These are phyloP conservation scores for Glandiceps talaboti DNA, from an alignment of 53 echinoderm and acorn worm genomes.

Conservation along the genomic window DNA sequence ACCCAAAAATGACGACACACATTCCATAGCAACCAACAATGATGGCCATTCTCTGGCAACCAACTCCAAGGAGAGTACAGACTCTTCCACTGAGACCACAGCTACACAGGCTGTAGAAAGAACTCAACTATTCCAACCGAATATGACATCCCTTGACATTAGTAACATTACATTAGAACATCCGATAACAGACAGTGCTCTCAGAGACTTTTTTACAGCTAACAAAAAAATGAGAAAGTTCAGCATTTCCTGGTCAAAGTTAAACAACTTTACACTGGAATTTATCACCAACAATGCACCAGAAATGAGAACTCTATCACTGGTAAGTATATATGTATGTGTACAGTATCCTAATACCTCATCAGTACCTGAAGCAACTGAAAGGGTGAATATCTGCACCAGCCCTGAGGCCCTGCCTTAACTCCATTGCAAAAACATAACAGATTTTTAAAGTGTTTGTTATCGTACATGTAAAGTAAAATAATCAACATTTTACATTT, in stretches of 20 bases:
- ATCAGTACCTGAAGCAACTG: no score
- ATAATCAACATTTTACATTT: no score
- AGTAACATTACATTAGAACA: slow-evolving; percentile 46
- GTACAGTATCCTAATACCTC: neutral
- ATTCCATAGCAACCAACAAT: no score
- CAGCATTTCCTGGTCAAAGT: slow-evolving; percentile 16
- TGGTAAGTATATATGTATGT: slow-evolving; percentile 34
- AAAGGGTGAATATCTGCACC: no score
- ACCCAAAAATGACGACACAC: no score
- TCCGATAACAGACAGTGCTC: slow-evolving; percentile 32
- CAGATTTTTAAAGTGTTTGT: no score
- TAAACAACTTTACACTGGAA: slow-evolving; percentile 28
- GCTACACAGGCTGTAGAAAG: neutral
- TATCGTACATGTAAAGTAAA: no score
- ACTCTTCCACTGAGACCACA: neutral
- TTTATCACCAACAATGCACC: slow-evolving; percentile 27
- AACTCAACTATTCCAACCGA: slow-evolving; percentile 36
- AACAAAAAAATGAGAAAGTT: slow-evolving; percentile 46
- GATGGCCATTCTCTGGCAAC: no score
- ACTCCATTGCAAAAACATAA: no score
- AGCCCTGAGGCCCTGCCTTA: no score
- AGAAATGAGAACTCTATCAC: slow-evolving; percentile 30
- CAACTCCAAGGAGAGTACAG: no score
- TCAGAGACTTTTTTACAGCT: slow-evolving; percentile 59
- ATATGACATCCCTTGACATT: slow-evolving; percentile 52